Evolutionary conservation across 2,888 invertebrate species (phyloP), one percentile per base, ranked within the genome.

Genomic region (Lepeophtheirus nordmannii): DNA sequence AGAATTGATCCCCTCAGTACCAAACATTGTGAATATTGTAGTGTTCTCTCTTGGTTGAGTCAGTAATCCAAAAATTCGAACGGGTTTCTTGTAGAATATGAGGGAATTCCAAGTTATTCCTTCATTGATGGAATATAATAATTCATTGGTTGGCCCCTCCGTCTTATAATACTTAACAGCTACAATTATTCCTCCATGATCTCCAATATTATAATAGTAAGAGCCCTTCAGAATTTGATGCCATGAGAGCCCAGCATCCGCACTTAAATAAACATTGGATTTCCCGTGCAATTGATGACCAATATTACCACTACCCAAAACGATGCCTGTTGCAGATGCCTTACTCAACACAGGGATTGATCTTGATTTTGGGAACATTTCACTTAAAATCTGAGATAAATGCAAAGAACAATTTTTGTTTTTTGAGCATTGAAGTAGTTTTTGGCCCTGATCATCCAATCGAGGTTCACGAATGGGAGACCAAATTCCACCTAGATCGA

Each of bases 11-110:
- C 71, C 62, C 57, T 82, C 81, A 0, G 91, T 90, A 0, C 91
- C 92, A 75, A 92, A 93, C 80, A 93, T 82, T 0, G 91, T 90
- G 73, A 93, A 91, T 0, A 87, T 82, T 0, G 91, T 89, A 0
- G 90, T 89, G 73, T 89, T 90, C 75, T 90, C 89, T n/a, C 91
- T 91, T 0, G 92, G 90, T 73, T 92, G 91, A 0, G 90, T 92
- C 85, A 92, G 87, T 20, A 92, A 76, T 10, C 90, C 90, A 74
- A 91, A 89, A n/a, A 92, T 40, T 39, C 58, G 7, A 11, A 62
- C 80, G 74, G 86, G 83, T 68, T 84, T 81, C 38, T 82, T 66
- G 72, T 86, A 85, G 73, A 84, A 83, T 74, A 79, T 76, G 72
- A 84, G 82, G 39, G 81, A 80, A 67, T 82, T 79, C 90, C 90